A percentile compares a stretch with the other conserved stretches of the same genome.
Evolutionary conservation across 2,888 invertebrate genomes (phyloP).

Genomic region (Strigamia maritima): DNA sequence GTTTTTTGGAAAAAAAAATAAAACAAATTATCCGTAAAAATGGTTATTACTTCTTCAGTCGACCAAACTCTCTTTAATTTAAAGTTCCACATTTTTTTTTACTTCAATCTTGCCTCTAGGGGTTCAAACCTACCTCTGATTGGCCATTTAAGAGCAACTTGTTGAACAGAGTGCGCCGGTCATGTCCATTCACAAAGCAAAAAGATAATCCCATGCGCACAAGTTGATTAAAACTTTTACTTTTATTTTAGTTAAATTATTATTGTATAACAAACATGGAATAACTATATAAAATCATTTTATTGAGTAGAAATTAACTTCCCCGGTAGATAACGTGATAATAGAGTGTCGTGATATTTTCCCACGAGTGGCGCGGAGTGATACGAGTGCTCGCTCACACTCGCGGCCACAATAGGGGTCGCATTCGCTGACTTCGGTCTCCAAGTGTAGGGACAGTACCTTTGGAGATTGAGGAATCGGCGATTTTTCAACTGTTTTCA

Average conservation of each 20-base stretch:
- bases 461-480: constrained; percentile 24
- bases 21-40: not conserved
- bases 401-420: constrained; percentile 30
- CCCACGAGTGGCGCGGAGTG: constrained; percentile 9
- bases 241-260: not conserved
- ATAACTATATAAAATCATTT: not conserved
- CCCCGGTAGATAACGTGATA: not conserved
- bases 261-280: not conserved
- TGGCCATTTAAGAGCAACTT: constrained; percentile 31
- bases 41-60: not conserved
- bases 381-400: not conserved
- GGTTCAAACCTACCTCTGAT: constrained; percentile 21
- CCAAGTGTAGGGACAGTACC: constrained; percentile 34
- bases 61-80: not conserved
- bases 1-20: not conserved
- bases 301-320: not conserved
- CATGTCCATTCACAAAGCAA: not conserved
- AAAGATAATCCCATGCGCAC: not conserved
- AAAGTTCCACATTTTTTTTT: constrained; percentile 19
- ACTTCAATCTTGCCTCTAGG: not conserved
- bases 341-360: not conserved
- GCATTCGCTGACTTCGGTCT: constrained; percentile 34
- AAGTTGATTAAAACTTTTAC: not conserved
- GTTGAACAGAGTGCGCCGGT: not conserved
- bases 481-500: not conserved